Evolutionary conservation across 1,140 invertebrate species (phyloP).

Genomic region (Penaeus japonicus): DNA sequence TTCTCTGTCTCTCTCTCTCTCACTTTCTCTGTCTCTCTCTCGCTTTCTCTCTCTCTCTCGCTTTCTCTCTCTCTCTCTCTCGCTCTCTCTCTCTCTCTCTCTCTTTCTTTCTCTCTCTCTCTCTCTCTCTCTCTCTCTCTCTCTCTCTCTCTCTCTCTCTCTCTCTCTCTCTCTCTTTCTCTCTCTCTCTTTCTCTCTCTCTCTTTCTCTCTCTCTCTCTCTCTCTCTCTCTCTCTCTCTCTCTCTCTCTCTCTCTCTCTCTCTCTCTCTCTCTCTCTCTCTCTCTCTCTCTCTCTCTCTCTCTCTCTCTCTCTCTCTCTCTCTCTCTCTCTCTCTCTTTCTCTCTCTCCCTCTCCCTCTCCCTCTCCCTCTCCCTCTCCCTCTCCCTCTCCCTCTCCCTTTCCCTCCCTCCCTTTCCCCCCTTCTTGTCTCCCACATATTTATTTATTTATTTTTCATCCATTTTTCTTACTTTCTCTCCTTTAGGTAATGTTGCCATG

Average conservation of each 20-base stretch:
- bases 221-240: neutral
- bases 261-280: neutral
- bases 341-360: conserved; percentile 18
- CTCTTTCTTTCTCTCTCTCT: too few relatives aligned
- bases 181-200: too few relatives aligned
- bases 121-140: too few relatives aligned
- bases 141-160: too few relatives aligned
- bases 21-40: too few relatives aligned
- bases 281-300: neutral
- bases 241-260: neutral
- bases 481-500: neutral
- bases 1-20: too few relatives aligned
- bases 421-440: neutral
- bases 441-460: neutral
- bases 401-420: neutral
- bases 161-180: too few relatives aligned
- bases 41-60: too few relatives aligned
- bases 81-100: too few relatives aligned
- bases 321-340: conserved; percentile 21
- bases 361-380: neutral
- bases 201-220: too few relatives aligned
- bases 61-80: too few relatives aligned
- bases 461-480: neutral
- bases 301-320: conserved; percentile 15
- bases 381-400: neutral